Evolutionary conservation across 2,888 invertebrate species (phyloP).

Genomic region (Cryptocheilus praepositus): DNA sequence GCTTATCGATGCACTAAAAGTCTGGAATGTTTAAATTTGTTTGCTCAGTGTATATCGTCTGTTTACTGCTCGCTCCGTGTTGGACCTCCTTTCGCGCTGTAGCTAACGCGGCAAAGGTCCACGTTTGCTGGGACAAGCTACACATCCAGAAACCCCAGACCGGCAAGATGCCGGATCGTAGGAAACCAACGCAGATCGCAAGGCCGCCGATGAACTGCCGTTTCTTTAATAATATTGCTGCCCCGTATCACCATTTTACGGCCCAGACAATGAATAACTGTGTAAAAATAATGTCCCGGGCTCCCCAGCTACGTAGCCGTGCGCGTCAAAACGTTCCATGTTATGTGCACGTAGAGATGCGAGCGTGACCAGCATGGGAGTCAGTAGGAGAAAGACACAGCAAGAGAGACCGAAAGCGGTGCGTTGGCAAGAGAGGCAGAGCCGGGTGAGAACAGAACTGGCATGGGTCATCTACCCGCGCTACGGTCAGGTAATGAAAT

Average conservation of each 20-base stretch:
- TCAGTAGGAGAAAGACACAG: background rate
- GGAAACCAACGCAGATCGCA: background rate
- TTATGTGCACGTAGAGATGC: conserved; percentile 19
- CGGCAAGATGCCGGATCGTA: conserved; percentile 6
- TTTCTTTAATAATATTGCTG: conserved; percentile 65
- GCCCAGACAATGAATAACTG: conserved; percentile 66
- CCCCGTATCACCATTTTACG: conserved; percentile 60
- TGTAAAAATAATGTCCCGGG: conserved; percentile 70
- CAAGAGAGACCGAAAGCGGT: conserved; percentile 3
- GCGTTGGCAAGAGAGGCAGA: background rate
- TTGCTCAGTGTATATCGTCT: no score
- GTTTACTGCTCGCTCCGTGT: no score
- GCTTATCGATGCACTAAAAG: no score
- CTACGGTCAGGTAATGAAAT: conserved; percentile 72
- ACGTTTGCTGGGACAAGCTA: no score
- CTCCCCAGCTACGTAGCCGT: conserved; percentile 32
- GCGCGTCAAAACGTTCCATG: conserved; percentile 27
- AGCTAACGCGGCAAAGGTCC: no score
- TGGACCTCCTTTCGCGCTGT: no score
- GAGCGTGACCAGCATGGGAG: background rate
- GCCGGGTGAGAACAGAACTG: conserved; percentile 18
- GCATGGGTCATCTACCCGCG: conserved; percentile 60
- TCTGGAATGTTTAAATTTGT: no score
- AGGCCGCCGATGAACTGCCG: conserved; percentile 29
- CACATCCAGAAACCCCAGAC: no score